A percentile compares a stretch with the other conserved stretches of the same genome.
Conservation (phyloP, 2,888 invertebrate species). For the Dusona sp. region DNA sequence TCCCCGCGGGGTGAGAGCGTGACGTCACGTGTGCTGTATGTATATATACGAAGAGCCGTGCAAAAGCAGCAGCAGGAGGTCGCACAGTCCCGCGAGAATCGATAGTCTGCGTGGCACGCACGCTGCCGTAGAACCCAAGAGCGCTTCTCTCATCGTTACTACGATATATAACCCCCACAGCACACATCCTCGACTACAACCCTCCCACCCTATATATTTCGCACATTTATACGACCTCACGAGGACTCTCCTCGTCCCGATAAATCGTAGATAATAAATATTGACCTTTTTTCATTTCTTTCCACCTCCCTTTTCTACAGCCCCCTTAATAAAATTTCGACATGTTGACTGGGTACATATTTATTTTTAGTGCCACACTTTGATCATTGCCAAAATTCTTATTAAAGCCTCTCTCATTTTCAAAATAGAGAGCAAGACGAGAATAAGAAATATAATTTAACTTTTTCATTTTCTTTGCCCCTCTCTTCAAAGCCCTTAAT, state of each 20-base stretch:
- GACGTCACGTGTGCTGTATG: slow-evolving; percentile 67
- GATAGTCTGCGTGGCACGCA: slow-evolving; percentile 83
- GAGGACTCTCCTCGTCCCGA: slow-evolving; percentile 6
- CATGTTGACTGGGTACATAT: neutral
- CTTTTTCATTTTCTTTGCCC: neutral
- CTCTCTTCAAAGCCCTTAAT: neutral
- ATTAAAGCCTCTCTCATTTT: neutral
- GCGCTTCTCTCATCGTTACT: slow-evolving; percentile 59
- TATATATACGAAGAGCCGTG: slow-evolving; percentile 46
- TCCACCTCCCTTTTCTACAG: neutral
- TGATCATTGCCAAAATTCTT: neutral
- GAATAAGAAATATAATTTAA: neutral
- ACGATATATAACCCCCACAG: slow-evolving; percentile 51
- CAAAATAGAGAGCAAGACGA: neutral
- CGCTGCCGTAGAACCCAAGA: slow-evolving; percentile 69
- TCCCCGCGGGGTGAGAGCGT: slow-evolving; percentile 61
- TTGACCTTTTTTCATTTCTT: slow-evolving; percentile 16
- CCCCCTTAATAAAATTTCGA: slow-evolving; percentile 12
- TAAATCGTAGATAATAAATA: slow-evolving; percentile 8
- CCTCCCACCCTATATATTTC: slow-evolving; percentile 19
- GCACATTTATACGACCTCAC: slow-evolving; percentile 32
- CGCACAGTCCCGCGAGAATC: slow-evolving; percentile 79
- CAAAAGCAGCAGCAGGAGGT: slow-evolving; percentile 69
- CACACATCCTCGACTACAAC: slow-evolving; percentile 41
- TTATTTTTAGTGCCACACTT: neutral